Evolutionary conservation across 2,797 vertebrate species (phyloP).

Genomic region (Pyrocephalus nanus): DNA sequence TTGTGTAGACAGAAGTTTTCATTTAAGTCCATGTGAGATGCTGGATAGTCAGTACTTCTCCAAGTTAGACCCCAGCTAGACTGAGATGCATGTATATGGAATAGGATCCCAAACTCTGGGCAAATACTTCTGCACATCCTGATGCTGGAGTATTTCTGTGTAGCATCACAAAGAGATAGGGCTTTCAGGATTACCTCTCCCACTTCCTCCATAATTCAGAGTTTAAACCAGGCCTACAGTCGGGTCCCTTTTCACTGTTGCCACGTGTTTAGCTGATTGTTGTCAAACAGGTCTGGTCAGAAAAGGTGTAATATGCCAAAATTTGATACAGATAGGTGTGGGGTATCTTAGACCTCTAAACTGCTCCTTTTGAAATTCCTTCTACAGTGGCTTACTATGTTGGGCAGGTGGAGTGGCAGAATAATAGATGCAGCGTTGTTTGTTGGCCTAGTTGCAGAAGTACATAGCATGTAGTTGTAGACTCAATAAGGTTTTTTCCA

Average conservation of each 20-base stretch:
- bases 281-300: not conserved
- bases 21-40: not conserved
- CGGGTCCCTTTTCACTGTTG: not conserved
- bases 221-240: not conserved
- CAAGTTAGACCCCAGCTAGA: not conserved
- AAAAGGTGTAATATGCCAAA: not conserved
- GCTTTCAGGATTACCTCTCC: not conserved
- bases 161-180: rapidly evolving
- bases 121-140: not conserved
- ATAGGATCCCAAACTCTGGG: not conserved
- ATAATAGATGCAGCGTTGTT: not conserved
- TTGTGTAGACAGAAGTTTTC: not conserved
- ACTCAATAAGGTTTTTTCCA: not conserved
- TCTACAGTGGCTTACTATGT: not conserved
- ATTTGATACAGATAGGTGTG: not conserved
- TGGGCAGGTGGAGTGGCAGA: not conserved
- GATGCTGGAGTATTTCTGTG: not conserved
- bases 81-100: not conserved
- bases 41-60: not conserved
- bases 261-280: not conserved
- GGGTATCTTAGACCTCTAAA: not conserved
- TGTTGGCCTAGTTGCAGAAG: not conserved
- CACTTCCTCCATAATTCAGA: not conserved
- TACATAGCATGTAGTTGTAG: not conserved
- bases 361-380: not conserved